Percentiles rank a stretch among this genome's conserved stretches.
phyloP scores from a whole-genome alignment of 2,113 vertebrate species.

The Callaeas wilsoni region DNA sequence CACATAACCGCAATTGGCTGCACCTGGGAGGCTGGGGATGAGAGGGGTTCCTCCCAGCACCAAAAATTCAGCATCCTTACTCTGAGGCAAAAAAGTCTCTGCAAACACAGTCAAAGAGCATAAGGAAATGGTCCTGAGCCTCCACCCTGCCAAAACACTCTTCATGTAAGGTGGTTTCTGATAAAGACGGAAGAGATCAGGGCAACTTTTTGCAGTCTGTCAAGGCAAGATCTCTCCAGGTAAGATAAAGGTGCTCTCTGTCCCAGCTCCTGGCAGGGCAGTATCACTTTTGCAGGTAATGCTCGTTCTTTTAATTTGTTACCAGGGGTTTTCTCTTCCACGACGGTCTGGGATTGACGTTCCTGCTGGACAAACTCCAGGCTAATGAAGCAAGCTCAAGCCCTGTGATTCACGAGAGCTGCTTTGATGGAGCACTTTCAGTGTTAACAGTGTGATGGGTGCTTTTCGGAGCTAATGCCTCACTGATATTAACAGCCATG shows the following conservation, averaged over 20 bases:
- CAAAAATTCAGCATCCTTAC: background rate
- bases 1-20: conserved; percentile 41
- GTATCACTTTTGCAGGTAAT: background rate
- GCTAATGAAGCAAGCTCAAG: conserved; percentile 32
- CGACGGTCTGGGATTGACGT: background rate
- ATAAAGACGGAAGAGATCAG: background rate
- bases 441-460: conserved; percentile 48
- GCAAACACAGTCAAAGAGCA: background rate
- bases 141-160: background rate
- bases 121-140: background rate
- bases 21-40: background rate
- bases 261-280: background rate
- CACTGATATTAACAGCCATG: conserved; percentile 39
- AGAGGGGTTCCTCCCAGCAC: background rate
- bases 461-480: conserved; percentile 49
- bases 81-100: background rate
- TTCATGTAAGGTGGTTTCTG: background rate
- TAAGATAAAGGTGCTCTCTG: background rate
- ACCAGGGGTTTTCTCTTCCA: background rate
- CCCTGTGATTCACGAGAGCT: background rate
- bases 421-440: conserved; percentile 40
- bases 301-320: background rate
- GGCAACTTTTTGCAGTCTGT: background rate
- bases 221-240: background rate
- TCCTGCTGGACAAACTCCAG: conserved; percentile 42